Evolutionary conservation across 2,113 vertebrate species (phyloP).

Genomic region (Heptranchias perlo): DNA sequence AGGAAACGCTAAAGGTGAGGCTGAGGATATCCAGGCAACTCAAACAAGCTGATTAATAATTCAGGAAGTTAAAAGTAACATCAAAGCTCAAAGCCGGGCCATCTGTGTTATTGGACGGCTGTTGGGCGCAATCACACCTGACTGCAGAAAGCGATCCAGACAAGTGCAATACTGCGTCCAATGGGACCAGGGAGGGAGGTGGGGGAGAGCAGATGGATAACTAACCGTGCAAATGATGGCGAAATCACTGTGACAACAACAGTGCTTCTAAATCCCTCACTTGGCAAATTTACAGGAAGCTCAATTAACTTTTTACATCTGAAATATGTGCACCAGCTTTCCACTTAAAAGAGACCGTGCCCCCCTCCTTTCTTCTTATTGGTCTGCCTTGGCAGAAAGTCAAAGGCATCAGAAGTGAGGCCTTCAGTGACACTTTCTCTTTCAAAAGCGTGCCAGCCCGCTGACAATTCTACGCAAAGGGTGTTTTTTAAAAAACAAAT

Average conservation of each 20-base stretch:
- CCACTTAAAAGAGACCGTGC: conserved; percentile 12
- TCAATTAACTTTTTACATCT: conserved; percentile 37
- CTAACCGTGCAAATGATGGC: conserved; percentile 37
- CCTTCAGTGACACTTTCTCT: background rate
- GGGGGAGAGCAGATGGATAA: conserved; percentile 35
- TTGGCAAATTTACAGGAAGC: conserved; percentile 37
- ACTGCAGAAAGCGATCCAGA: conserved; percentile 38
- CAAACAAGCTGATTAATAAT: conserved; percentile 41
- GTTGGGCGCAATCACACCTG: conserved; percentile 39
- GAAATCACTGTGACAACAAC: conserved; percentile 38
- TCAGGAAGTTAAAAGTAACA: conserved; percentile 37
- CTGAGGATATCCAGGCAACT: conserved; percentile 23
- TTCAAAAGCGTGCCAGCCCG: background rate
- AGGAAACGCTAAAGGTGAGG: background rate
- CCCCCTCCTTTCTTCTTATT: background rate
- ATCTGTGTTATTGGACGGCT: conserved; percentile 37
- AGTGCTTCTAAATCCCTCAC: conserved; percentile 31
- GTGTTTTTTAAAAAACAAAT: background rate
- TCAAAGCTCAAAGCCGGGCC: conserved; percentile 28
- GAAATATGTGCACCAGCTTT: conserved; percentile 32
- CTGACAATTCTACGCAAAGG: background rate
- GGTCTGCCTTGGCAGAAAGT: background rate
- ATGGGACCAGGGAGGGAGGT: conserved; percentile 5
- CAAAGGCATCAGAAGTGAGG: background rate
- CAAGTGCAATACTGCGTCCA: conserved; percentile 28